These are phyloP conservation scores for Daboia siamensis DNA, from an alignment of 2,113 vertebrate genomes.

Conservation along the genomic window DNA sequence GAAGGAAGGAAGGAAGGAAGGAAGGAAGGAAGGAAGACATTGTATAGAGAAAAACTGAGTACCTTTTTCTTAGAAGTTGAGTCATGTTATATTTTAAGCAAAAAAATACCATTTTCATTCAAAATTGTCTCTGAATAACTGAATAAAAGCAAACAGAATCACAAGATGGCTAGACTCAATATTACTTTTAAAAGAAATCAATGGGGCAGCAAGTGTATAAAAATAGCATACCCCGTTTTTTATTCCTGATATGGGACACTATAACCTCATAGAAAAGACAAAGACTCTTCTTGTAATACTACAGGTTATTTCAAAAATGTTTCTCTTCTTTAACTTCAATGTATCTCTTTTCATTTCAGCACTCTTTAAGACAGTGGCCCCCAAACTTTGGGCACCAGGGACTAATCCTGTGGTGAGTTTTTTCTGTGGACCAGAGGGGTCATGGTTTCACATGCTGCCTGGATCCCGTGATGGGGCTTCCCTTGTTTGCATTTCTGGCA, in stretches of 20 bases:
- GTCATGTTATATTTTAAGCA: conserved; percentile 44
- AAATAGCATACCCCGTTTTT: conserved; percentile 71
- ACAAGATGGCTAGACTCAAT: conserved; percentile 68
- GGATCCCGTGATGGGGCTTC: too few relatives aligned
- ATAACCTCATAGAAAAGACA: conserved; percentile 72
- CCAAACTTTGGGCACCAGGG: too few relatives aligned
- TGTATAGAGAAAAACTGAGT: neutral
- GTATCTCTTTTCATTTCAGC: conserved; percentile 51
- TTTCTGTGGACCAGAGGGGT: too few relatives aligned
- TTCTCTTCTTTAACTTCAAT: conserved; percentile 49
- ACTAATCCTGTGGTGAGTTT: too few relatives aligned
- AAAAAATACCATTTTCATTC: conserved; percentile 61
- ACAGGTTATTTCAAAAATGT: conserved; percentile 61
- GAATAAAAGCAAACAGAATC: conserved; percentile 69
- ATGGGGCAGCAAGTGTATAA: conserved; percentile 74
- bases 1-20: neutral
- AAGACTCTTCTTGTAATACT: conserved; percentile 71
- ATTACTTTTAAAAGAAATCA: conserved; percentile 75
- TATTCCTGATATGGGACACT: conserved; percentile 73
- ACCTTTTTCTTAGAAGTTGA: neutral
- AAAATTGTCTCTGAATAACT: conserved; percentile 60
- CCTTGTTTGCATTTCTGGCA: too few relatives aligned
- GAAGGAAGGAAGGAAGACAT: conserved; percentile 4
- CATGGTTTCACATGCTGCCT: too few relatives aligned
- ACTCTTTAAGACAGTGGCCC: neutral